Evolutionary conservation across 2,113 vertebrate species (phyloP), one percentile per base, ranked within the genome.

Genomic region (Percina caprodes): DNA sequence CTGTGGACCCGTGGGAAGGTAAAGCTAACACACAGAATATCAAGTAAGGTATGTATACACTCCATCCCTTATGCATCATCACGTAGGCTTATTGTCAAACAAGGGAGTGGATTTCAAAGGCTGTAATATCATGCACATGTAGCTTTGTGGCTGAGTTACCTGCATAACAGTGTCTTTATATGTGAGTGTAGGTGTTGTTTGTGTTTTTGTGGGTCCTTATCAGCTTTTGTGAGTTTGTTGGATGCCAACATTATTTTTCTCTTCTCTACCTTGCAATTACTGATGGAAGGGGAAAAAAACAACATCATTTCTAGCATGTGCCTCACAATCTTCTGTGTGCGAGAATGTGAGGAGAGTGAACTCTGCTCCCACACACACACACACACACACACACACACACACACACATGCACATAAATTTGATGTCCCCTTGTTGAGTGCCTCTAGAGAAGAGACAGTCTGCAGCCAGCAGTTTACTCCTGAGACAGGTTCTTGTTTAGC

Each of bases 401-500:
- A 21, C 45, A 55, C 69, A 61, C 74, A 61, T 1, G 12, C 11
- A 61, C 82, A 81, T 72, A 60, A 73, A 83, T 91, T 82, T 86
- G 80, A 77, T 86, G 81, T 83, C 52, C 69, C n/a, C 77, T 87
- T 89, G 79, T 89, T 85, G 74, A 87, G 81, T 67, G 86, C 77
- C 87, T 89, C 69, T 74, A 58, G 85, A 86, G 89, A 90, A 70
- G 58, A 86, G 85, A 90, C 78, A 73, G 82, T 88, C 85, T 89
- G 89, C 88, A 89, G 85, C 84, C 77, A 89, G 89, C 85, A 74
- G 77, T 92, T 92, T 90, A 88, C 83, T 74, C 87, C 74, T 69
- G 80, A 89, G 93, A 92, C 83, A 78, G 69, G 75, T 81, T 89
- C 90, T 93, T 92, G 92, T 93, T 94, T 93, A 94, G 93, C 93